phyloP scores from a whole-genome alignment of 2,113 vertebrate species.

The Murina feae region DNA sequence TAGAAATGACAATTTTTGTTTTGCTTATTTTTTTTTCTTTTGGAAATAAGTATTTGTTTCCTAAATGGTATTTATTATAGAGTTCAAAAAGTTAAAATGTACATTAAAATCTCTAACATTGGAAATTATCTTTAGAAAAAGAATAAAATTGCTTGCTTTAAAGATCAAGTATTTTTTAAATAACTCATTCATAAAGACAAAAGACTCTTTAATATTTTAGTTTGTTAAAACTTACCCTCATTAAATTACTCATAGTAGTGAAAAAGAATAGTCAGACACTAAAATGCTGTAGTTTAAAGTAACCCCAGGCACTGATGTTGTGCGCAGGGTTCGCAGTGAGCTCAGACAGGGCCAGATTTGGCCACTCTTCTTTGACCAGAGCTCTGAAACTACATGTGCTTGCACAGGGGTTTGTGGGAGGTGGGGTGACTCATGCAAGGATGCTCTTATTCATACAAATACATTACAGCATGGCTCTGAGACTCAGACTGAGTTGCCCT shows the following conservation, averaged over 20 bases:
- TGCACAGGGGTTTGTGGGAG: neutral
- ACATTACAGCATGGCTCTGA: constrained; percentile 47
- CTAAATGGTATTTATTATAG: neutral
- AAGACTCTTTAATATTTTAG: neutral
- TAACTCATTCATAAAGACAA: constrained; percentile 49
- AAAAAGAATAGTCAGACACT: neutral
- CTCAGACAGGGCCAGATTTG: neutral
- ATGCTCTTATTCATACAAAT: constrained; percentile 51
- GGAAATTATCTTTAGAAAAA: constrained; percentile 32
- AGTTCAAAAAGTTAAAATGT: constrained; percentile 21
- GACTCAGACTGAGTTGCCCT: constrained; percentile 24
- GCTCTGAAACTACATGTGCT: neutral
- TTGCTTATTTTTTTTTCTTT: neutral
- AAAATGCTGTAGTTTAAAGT: constrained; percentile 23
- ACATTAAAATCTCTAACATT: constrained; percentile 17
- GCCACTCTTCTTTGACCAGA: constrained; percentile 1
- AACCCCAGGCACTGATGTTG: neutral
- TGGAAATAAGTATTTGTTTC: constrained; percentile 24
- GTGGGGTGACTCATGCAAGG: constrained; percentile 39
- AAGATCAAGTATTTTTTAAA: constrained; percentile 44
- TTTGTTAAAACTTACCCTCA: constrained; percentile 26
- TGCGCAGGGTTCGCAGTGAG: constrained; percentile 8
- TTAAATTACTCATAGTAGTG: neutral
- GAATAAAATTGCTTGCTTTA: constrained; percentile 22
- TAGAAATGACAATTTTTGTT: neutral